Percentiles rank a stretch among this genome's conserved stretches.
Evolutionary conservation across 1,140 invertebrate species (phyloP).

Genomic region (Microplitis demolitor): DNA sequence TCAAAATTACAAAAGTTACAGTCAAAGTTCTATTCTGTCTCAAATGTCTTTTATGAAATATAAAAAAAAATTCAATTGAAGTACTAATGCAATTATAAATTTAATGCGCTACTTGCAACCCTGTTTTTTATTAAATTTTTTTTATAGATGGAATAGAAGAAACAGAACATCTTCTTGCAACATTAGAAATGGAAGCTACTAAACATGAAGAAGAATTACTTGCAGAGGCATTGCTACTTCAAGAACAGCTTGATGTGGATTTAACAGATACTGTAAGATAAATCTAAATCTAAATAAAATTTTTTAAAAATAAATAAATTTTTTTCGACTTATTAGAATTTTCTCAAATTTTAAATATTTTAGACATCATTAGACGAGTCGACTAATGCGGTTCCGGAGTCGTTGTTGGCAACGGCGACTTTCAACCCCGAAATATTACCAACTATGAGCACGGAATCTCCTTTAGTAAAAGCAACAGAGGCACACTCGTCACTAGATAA

Average conservation of each 20-base stretch:
- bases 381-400: constrained; percentile 30
- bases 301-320: background rate
- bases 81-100: too few relatives aligned
- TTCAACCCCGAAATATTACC: constrained; percentile 24
- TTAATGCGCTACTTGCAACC: too few relatives aligned
- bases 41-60: too few relatives aligned
- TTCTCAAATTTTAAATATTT: background rate
- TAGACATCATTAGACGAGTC: constrained; percentile 39
- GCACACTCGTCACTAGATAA: background rate
- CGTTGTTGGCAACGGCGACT: constrained; percentile 30
- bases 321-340: background rate
- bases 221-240: constrained; percentile 58
- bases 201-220: constrained; percentile 58
- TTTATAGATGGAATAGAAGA: constrained; percentile 52
- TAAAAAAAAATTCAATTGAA: too few relatives aligned
- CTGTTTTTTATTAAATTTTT: constrained; percentile 18
- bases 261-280: constrained; percentile 50
- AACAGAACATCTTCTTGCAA: constrained; percentile 55
- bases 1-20: too few relatives aligned
- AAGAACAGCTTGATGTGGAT: constrained; percentile 58
- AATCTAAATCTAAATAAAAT: background rate
- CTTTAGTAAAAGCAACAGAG: constrained; percentile 7
- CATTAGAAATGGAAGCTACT: constrained; percentile 55
- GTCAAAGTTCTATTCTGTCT: too few relatives aligned
- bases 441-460: background rate